phyloP scores from a whole-genome alignment of 1,140 invertebrate genomes.

The Drosophila ambigua region DNA sequence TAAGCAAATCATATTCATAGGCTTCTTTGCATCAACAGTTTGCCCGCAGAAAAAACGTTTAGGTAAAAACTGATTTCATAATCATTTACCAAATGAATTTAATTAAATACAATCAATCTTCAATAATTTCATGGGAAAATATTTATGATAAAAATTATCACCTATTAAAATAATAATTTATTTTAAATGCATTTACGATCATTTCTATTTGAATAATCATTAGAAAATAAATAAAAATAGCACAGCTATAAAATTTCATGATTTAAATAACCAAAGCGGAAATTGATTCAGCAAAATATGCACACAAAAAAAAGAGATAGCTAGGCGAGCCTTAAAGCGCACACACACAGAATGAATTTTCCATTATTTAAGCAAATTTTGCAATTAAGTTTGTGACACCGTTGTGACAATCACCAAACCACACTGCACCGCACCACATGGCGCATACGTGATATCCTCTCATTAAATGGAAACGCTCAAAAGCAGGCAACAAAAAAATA shows the following conservation, averaged over 20 bases:
- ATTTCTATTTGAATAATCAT: neutral
- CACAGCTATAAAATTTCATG: neutral
- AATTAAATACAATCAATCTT: slow-evolving; percentile 10
- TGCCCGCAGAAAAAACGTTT: no score
- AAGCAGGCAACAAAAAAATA: slow-evolving; percentile 11
- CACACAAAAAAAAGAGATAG: no score
- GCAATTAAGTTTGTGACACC: neutral
- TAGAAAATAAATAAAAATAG: neutral
- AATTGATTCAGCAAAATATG: neutral
- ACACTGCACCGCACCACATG: neutral
- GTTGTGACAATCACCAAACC: no score
- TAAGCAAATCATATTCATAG: no score
- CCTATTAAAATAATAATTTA: no score
- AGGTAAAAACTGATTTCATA: no score
- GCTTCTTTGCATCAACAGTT: no score
- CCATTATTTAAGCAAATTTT: slow-evolving; percentile 11
- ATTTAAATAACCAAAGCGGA: neutral
- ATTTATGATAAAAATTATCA: neutral
- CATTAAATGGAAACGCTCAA: slow-evolving; percentile 12
- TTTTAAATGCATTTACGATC: neutral
- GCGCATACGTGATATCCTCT: slow-evolving; percentile 17
- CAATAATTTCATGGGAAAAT: neutral
- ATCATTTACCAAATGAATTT: neutral
- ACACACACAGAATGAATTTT: slow-evolving; percentile 1
- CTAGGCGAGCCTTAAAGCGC: neutral